Evolutionary conservation across 2,797 vertebrate species (phyloP), one percentile per base, ranked within the genome.

Genomic region (Astyanax mexicanus): DNA sequence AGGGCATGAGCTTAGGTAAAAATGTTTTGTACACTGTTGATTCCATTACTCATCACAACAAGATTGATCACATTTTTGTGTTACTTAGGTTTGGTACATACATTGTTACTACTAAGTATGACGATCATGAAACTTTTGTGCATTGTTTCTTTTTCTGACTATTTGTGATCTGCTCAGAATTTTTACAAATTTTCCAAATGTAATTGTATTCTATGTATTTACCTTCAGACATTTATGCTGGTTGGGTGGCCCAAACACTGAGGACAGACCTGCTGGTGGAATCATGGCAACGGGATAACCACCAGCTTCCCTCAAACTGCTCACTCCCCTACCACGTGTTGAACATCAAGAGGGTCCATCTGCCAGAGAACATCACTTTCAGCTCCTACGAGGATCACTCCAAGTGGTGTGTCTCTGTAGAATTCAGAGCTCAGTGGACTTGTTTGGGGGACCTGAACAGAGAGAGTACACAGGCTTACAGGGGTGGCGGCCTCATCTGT

Each of bases 371-470:
- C 0, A 77, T 81, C 61, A 82, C 67, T 58, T 98, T 98, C 78
- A 69, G 60, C 60, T 97, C 95, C 27, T 57, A 84, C 64, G 44
- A 92, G 0, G 97, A 99, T 86, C 97, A 98, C 84, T 95, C 96
- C 40, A 98, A 99, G 88, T 98, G 97, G 97, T 95, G 95, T 27
- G 92, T 96, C 84, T 96, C 96, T 0, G 62, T 0, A 62, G 10
- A n/a, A 4, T 60, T 72, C 1, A 51, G 88, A 85, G 87, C 92
- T 78, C 90, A 68, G 71, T 94, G 96, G 94, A 91, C 90, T 13
- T 99, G 97, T 72, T 86, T 98, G 8, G 97, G 96, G 73, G 96
- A 98, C 71, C 84, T 99, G 83, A 99, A 98, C 84, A 92, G 96
- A 25, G 91, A 93, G 77, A 86, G 69, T 0, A 64, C 88, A 25